phyloP scores from a whole-genome alignment of 2,888 invertebrate species.

The Chaetogeoica ovagalla region DNA sequence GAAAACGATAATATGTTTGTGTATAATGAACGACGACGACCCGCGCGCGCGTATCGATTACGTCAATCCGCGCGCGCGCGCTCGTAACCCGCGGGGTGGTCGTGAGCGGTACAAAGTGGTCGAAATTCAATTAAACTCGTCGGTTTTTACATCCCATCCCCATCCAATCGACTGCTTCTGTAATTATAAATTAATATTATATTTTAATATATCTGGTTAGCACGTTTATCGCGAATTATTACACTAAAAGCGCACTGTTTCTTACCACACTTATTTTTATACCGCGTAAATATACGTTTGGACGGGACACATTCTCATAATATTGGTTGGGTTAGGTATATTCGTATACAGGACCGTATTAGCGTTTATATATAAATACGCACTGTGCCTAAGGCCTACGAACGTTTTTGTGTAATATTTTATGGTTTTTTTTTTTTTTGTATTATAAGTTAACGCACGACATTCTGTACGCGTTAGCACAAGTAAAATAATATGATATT shows the following conservation, averaged over 20 bases:
- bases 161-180: no score
- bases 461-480: no score
- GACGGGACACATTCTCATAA: no score
- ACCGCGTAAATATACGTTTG: neutral
- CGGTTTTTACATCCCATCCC: neutral
- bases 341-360: no score
- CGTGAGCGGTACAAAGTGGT: slow-evolving; percentile 25
- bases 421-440: no score
- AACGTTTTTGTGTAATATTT: no score
- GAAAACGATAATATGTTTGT: neutral
- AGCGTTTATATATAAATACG: neutral
- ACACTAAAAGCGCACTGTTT: slow-evolving; percentile 27
- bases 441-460: no score
- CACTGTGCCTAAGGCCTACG: no score
- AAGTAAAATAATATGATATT: no score
- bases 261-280: neutral
- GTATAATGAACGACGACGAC: neutral
- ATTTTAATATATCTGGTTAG: slow-evolving; percentile 41
- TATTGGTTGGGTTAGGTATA: no score
- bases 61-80: slow-evolving; percentile 30
- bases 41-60: neutral
- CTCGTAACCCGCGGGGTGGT: neutral
- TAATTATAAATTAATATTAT: neutral
- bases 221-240: slow-evolving; percentile 14
- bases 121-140: slow-evolving; percentile 46